phyloP scores from a whole-genome alignment of 2,888 invertebrate species.

The Nowickia ferox region DNA sequence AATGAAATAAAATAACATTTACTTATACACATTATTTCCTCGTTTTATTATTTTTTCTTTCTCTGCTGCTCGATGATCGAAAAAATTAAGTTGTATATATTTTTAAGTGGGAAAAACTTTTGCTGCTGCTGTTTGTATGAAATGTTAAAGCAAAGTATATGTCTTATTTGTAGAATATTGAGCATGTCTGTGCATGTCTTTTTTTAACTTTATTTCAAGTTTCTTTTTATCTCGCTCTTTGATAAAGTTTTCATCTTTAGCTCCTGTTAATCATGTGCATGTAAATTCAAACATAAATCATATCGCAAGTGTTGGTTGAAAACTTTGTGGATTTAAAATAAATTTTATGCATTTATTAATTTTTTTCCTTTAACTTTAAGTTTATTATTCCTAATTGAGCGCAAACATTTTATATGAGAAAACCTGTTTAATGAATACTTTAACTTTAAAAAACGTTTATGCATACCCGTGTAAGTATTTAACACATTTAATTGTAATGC shows the following conservation, averaged over 20 bases:
- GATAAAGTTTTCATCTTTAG: slow-evolving; percentile 28
- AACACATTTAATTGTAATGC: too few species aligned
- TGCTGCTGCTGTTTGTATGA: slow-evolving; percentile 8
- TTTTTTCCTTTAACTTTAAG: too few species aligned
- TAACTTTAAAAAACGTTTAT: too few species aligned
- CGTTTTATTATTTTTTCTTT: background rate
- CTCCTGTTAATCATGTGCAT: slow-evolving; percentile 32
- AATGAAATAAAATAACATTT: slow-evolving; percentile 70
- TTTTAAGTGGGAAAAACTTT: background rate
- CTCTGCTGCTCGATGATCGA: background rate
- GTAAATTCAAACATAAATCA: slow-evolving; percentile 16
- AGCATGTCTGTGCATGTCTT: background rate
- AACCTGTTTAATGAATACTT: too few species aligned
- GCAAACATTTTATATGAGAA: too few species aligned
- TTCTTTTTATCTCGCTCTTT: slow-evolving; percentile 9
- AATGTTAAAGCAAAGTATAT: background rate
- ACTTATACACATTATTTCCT: slow-evolving; percentile 5
- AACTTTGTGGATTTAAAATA: background rate
- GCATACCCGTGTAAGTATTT: too few species aligned
- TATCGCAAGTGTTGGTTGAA: slow-evolving; percentile 17
- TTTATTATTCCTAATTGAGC: too few species aligned
- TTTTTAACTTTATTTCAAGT: background rate
- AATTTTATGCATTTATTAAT: too few species aligned
- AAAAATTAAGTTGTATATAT: slow-evolving; percentile 32
- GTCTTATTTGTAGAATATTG: slow-evolving; percentile 28